Conservation (phyloP, 2,888 invertebrate species). For the Spisula subtruncata region DNA sequence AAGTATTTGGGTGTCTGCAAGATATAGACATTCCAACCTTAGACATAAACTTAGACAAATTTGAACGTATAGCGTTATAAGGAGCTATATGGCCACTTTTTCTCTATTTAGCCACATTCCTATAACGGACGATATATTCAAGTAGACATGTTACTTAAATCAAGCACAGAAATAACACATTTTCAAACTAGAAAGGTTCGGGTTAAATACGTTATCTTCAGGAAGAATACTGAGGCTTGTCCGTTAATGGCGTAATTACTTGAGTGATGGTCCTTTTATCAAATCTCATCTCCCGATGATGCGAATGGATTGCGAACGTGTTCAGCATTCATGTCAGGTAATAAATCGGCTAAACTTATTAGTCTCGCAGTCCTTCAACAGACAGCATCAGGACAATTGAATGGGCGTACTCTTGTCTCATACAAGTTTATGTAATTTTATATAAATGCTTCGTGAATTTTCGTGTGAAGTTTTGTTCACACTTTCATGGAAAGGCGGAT, state of each 20-base stretch:
- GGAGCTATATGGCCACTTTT: neutral
- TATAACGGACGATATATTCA: neutral
- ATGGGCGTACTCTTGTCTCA: neutral
- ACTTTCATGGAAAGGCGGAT: too few species aligned
- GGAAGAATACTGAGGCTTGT: neutral
- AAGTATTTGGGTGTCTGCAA: neutral
- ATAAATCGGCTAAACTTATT: conserved; percentile 6
- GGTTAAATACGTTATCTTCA: neutral
- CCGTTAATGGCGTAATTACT: neutral
- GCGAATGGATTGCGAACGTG: neutral
- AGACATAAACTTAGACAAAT: neutral
- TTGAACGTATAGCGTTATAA: neutral
- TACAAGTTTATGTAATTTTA: neutral
- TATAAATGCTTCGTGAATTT: neutral
- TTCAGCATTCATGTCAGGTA: neutral
- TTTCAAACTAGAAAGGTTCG: conserved; percentile 7
- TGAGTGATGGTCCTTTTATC: neutral
- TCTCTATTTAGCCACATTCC: conserved; percentile 6
- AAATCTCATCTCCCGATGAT: neutral
- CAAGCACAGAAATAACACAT: neutral
- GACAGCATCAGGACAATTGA: neutral
- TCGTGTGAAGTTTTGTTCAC: neutral
- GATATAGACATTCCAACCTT: neutral
- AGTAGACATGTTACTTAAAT: conserved; percentile 3
- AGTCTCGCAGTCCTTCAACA: neutral